Conservation (phyloP, 2,888 invertebrate genomes). For the Allygus modestus region DNA sequence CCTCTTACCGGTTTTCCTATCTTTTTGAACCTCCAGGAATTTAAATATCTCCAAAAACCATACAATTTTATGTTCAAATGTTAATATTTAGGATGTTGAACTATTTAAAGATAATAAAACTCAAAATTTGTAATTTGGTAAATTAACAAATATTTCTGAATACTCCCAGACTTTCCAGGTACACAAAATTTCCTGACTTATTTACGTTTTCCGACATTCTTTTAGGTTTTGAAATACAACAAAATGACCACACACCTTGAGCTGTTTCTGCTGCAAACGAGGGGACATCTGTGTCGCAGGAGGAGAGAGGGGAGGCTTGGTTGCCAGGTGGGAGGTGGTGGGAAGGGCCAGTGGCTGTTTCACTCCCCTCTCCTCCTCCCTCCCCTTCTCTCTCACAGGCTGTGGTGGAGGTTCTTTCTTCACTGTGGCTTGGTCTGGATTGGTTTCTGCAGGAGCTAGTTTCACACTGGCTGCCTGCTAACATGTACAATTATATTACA, state of each 20-base stretch:
- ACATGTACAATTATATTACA: neutral
- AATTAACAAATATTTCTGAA: no score
- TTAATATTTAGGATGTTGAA: no score
- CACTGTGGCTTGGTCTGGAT: neutral
- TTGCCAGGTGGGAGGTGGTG: slow-evolving; percentile 70
- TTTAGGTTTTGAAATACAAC: no score
- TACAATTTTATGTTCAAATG: no score
- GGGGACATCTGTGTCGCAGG: slow-evolving; percentile 72
- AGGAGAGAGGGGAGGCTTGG: slow-evolving; percentile 81
- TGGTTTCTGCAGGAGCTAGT: neutral
- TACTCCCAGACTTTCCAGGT: no score
- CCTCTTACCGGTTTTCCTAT: no score
- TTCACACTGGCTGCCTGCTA: slow-evolving; percentile 10
- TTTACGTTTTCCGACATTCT: no score
- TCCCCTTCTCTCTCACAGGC: neutral
- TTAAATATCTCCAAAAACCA: no score
- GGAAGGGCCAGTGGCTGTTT: slow-evolving; percentile 9
- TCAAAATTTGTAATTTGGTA: no score
- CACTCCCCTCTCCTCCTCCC: slow-evolving; percentile 13
- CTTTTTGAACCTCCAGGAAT: no score
- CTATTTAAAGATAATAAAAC: no score
- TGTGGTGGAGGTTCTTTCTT: neutral
- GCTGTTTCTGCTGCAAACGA: slow-evolving; percentile 73
- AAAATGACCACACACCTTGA: slow-evolving; percentile 67
- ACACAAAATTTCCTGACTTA: no score